phyloP scores from a whole-genome alignment of 2,113 vertebrate genomes.

The Charina bottae region DNA sequence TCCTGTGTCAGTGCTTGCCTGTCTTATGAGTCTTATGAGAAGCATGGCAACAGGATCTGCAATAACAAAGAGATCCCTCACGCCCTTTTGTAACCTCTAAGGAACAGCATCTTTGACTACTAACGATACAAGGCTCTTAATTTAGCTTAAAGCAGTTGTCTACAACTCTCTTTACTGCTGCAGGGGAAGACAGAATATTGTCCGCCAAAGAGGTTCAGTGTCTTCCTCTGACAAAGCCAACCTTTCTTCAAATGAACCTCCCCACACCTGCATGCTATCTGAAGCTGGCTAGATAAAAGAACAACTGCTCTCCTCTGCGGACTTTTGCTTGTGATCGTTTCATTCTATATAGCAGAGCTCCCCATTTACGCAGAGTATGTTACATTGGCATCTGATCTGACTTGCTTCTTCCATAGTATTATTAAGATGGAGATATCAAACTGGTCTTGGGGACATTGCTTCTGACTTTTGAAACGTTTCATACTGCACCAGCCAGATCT shows the following conservation, averaged over 20 bases:
- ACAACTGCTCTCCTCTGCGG: background rate
- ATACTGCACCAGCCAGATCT: background rate
- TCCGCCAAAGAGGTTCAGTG: background rate
- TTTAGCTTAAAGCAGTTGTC: background rate
- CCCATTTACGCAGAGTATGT: too few relatives aligned
- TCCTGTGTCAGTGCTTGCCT: too few relatives aligned
- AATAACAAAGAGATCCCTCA: too few relatives aligned
- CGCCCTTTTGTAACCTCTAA: too few relatives aligned
- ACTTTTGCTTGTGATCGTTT: too few relatives aligned
- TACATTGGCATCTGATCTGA: background rate
- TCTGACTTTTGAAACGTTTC: background rate
- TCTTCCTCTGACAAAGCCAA: background rate
- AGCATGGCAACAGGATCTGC: too few relatives aligned
- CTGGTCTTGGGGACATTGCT: background rate
- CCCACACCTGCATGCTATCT: background rate
- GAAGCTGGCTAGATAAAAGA: too few relatives aligned
- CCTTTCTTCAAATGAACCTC: background rate
- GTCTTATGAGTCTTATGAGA: too few relatives aligned
- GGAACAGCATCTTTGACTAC: background rate
- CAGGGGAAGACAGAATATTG: background rate
- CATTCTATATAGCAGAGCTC: too few relatives aligned
- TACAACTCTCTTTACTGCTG: background rate
- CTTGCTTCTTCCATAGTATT: background rate
- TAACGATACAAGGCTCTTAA: background rate
- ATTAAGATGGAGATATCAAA: background rate